phyloP scores from a whole-genome alignment of 2,113 vertebrate species.

The Perca flavescens region DNA sequence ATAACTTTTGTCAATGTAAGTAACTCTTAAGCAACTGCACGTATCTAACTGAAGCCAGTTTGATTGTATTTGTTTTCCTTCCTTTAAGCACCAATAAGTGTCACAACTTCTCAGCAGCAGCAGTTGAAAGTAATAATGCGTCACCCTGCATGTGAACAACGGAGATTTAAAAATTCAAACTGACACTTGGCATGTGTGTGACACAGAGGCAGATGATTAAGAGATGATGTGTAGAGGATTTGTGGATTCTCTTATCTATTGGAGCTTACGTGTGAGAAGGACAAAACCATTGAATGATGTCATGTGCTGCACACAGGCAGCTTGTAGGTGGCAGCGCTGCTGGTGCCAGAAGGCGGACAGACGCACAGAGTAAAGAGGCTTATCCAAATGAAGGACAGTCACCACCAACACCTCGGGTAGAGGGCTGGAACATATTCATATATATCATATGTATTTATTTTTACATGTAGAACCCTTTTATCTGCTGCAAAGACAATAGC shows the following conservation, averaged over 20 bases:
- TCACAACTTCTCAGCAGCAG: neutral
- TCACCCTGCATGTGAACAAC: neutral
- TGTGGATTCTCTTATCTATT: constrained; percentile 58
- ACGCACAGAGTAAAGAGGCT: constrained; percentile 66
- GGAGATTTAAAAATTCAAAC: constrained; percentile 26
- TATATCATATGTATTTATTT: no score
- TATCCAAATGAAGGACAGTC: constrained; percentile 72
- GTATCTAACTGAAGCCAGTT: neutral
- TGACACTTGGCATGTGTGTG: neutral
- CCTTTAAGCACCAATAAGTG: neutral
- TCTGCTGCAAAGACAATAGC: neutral
- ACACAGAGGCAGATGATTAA: constrained; percentile 49
- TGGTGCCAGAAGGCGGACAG: constrained; percentile 29
- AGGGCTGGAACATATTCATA: neutral
- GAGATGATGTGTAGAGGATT: constrained; percentile 68
- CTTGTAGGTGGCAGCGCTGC: constrained; percentile 22
- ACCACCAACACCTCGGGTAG: constrained; percentile 20
- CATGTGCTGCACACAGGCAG: constrained; percentile 39
- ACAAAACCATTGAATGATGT: constrained; percentile 67
- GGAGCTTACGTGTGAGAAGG: constrained; percentile 71
- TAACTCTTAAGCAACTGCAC: neutral
- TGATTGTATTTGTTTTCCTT: neutral
- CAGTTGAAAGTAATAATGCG: constrained; percentile 11
- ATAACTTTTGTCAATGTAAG: neutral
- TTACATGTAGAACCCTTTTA: no score